These are phyloP conservation scores for Steinernema carpocapsae DNA, from an alignment of 2,888 invertebrate species.

Conservation along the genomic window DNA sequence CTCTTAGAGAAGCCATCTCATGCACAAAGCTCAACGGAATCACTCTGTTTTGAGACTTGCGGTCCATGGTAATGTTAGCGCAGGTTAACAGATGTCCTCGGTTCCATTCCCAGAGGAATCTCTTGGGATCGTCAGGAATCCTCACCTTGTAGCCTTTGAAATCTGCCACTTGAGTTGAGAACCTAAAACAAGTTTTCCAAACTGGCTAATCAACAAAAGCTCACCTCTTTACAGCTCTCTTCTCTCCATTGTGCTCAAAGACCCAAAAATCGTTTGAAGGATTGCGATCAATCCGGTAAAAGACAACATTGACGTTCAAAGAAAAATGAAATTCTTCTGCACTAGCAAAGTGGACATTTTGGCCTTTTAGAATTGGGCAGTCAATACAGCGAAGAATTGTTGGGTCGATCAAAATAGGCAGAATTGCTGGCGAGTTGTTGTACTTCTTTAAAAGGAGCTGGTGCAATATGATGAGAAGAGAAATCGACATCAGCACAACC, in stretches of 20 bases:
- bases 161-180: not conserved
- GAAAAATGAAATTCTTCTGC: not conserved
- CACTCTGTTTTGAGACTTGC: not conserved
- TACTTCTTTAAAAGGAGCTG: too few species aligned
- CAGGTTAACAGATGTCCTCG: not conserved
- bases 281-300: not conserved
- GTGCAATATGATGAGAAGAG: too few species aligned
- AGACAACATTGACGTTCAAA: not conserved
- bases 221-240: not conserved
- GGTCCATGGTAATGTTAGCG: not conserved
- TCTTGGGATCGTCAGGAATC: not conserved
- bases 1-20: not conserved
- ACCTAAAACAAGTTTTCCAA: not conserved
- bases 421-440: not conserved
- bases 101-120: conserved; percentile 2
- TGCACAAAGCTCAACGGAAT: not conserved
- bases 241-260: not conserved
- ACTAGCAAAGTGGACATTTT: not conserved
- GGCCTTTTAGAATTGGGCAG: not conserved
- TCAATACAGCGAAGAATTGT: not conserved
- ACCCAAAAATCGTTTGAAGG: not conserved
- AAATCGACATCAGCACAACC: too few species aligned
- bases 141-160: not conserved
- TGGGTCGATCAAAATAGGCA: not conserved
- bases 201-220: too few species aligned